Evolutionary conservation across 2,113 vertebrate species (phyloP).

Genomic region (Stictonetta naevosa): DNA sequence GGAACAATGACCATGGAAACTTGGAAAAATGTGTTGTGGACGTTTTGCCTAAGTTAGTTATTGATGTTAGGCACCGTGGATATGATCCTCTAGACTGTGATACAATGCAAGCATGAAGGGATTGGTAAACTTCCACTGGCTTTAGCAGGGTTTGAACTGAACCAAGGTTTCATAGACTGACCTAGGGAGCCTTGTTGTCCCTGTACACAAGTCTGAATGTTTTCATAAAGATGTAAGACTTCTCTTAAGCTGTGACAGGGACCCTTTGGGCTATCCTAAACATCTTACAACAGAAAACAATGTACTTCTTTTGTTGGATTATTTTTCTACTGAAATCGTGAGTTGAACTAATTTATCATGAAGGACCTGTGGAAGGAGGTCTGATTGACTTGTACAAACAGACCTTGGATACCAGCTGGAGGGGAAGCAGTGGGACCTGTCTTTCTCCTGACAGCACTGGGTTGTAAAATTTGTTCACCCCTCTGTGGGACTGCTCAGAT

Average conservation of each 20-base stretch:
- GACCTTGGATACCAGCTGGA: background rate
- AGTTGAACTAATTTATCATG: background rate
- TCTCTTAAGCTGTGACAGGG: background rate
- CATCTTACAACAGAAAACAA: background rate
- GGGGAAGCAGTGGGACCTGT: background rate
- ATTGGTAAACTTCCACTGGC: background rate
- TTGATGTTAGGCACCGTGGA: background rate
- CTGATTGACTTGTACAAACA: too few relatives aligned
- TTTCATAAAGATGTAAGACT: background rate
- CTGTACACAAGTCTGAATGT: background rate
- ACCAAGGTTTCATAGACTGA: background rate
- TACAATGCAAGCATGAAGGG: background rate
- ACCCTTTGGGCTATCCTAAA: background rate
- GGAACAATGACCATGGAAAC: background rate
- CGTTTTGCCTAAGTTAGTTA: rapidly evolving
- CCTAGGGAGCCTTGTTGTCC: background rate
- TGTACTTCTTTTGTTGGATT: background rate
- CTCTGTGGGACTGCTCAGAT: background rate
- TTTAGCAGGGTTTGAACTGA: background rate
- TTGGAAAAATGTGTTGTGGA: background rate
- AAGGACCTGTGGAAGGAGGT: background rate
- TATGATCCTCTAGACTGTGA: background rate
- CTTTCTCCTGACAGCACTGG: background rate
- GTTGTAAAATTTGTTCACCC: background rate
- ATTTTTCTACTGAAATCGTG: background rate